These are phyloP conservation scores for Festucalex cinctus DNA, from an alignment of 2,113 vertebrate species.

Conservation along the genomic window DNA sequence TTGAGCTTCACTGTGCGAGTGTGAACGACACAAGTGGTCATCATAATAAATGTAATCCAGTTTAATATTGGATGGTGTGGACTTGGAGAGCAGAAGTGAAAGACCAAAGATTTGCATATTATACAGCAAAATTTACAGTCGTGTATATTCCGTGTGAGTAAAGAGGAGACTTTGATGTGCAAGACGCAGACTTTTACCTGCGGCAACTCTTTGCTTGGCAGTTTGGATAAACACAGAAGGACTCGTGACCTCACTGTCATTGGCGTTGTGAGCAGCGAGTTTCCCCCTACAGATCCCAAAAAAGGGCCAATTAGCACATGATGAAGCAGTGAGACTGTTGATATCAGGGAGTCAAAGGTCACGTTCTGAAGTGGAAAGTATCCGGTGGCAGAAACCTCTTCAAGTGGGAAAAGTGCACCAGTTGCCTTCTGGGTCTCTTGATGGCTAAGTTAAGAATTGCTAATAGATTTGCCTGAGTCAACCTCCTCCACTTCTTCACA, in stretches of 20 bases:
- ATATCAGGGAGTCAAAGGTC: conserved; percentile 53
- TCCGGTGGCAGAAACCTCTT: conserved; percentile 40
- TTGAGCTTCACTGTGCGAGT: not conserved
- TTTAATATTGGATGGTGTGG: not conserved
- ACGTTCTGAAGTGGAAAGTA: conserved; percentile 48
- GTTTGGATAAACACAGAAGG: conserved; percentile 46
- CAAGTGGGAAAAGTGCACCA: conserved; percentile 46
- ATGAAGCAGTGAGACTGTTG: conserved; percentile 46
- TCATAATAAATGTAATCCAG: not conserved
- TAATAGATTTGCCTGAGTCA: conserved; percentile 11
- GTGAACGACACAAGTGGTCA: not conserved
- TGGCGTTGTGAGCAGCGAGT: not conserved
- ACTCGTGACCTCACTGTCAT: conserved; percentile 46
- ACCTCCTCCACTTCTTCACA: not conserved
- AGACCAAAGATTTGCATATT: not conserved
- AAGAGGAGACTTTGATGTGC: conserved; percentile 18
- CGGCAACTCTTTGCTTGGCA: conserved; percentile 33
- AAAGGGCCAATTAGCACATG: conserved; percentile 48
- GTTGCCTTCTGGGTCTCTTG: conserved; percentile 26
- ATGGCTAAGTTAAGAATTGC: conserved; percentile 38
- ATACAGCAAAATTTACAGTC: no score
- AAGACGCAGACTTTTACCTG: conserved; percentile 34
- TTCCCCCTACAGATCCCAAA: conserved; percentile 20
- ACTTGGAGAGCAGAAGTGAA: not conserved
- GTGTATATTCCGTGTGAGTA: conserved; percentile 8